These are phyloP conservation scores for Epizoanthus stellaris DNA, from an alignment of 92 coral and sea anemone species.

Conservation along the genomic window DNA sequence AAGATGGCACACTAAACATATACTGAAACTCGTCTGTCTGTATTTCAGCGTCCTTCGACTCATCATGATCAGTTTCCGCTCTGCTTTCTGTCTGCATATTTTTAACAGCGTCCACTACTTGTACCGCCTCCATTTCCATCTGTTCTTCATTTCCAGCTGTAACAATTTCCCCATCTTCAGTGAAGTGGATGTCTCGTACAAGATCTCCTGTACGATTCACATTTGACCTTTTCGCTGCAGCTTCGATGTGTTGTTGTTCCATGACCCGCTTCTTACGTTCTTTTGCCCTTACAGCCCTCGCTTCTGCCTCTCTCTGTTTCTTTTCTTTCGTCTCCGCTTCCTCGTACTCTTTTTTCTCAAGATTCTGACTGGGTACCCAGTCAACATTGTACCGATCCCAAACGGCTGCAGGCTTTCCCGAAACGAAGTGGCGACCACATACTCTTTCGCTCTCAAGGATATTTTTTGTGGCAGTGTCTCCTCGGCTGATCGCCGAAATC, in stretches of 20 bases:
- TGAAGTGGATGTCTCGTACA: conserved; percentile 46
- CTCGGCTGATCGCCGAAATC: conserved; percentile 55
- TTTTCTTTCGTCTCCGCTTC: too few relatives aligned
- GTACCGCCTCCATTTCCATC: not conserved
- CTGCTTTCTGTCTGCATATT: too few relatives aligned
- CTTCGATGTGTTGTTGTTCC: too few relatives aligned
- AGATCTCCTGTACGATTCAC: not conserved
- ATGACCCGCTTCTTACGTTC: too few relatives aligned
- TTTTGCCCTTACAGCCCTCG: too few relatives aligned
- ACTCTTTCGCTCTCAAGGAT: conserved; percentile 49
- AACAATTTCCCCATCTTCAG: conserved; percentile 27
- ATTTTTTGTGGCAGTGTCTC: conserved; percentile 29
- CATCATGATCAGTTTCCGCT: too few relatives aligned
- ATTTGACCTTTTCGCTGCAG: too few relatives aligned
- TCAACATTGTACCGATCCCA: conserved; percentile 63
- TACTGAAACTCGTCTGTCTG: conserved; percentile 66
- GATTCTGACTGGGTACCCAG: conserved; percentile 58
- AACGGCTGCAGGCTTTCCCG: conserved; percentile 58
- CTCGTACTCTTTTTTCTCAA: conserved; percentile 33
- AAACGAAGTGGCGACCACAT: conserved; percentile 62
- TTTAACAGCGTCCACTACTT: too few relatives aligned
- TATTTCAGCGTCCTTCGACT: conserved; percentile 30
- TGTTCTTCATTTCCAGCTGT: conserved; percentile 17
- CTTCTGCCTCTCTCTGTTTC: too few relatives aligned
- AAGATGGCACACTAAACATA: conserved; percentile 4